phyloP scores from a whole-genome alignment of 2,113 vertebrate genomes.

The Caranx melampygus region DNA sequence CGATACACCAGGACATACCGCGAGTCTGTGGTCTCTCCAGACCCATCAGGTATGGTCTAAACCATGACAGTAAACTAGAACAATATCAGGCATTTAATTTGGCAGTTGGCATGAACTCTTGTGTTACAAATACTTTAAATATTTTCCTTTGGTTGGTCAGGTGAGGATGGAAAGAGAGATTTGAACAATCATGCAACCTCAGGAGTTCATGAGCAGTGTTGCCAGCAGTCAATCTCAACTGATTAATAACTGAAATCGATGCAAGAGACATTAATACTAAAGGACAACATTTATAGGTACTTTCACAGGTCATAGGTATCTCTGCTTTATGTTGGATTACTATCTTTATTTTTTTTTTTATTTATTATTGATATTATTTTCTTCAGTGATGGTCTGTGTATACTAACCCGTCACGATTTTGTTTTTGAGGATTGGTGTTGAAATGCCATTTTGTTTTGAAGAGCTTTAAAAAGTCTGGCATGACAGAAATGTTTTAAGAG shows the following conservation, averaged over 20 bases:
- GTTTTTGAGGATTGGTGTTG: slow-evolving; percentile 32
- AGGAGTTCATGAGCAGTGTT: background rate
- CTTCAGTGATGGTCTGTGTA: background rate
- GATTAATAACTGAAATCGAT: background rate
- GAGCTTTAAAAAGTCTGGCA: slow-evolving; percentile 60
- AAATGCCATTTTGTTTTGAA: slow-evolving; percentile 48
- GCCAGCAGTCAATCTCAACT: background rate
- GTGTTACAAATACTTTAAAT: background rate
- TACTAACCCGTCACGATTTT: background rate
- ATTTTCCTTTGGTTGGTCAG: background rate
- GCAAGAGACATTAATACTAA: background rate
- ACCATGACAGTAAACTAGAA: background rate
- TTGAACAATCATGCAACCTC: background rate
- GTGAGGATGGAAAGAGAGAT: background rate
- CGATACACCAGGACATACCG: slow-evolving; percentile 35
- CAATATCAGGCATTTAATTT: slow-evolving; percentile 2
- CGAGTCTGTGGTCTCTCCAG: slow-evolving; percentile 22
- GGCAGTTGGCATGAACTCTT: background rate
- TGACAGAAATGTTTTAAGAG: slow-evolving; percentile 48
- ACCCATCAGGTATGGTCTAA: slow-evolving; percentile 61
- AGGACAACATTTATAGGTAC: background rate
- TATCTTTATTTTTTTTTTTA: background rate
- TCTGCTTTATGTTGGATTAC: background rate
- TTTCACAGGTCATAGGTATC: background rate
- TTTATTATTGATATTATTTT: background rate